A percentile compares a stretch with the other conserved stretches of the same genome.
Evolutionary conservation across 2,888 invertebrate genomes (phyloP).

Genomic region (Eristalinus aeneus): DNA sequence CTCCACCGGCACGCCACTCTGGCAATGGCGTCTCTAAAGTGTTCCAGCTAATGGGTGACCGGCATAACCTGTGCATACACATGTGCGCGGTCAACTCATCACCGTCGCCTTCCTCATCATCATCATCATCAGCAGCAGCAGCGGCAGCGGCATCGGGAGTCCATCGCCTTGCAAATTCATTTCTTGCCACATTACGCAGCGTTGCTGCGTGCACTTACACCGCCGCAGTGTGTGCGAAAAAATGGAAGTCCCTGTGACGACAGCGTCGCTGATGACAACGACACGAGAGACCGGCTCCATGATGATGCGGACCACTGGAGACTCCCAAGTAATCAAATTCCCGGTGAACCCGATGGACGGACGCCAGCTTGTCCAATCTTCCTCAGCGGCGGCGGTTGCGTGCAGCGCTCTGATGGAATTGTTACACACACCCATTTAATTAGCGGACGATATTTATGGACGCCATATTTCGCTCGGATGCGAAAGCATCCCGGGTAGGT

Average conservation of each 20-base stretch:
- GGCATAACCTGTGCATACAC: constrained; percentile 60
- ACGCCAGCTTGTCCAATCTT: constrained; percentile 42
- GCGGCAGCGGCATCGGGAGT: constrained; percentile 6
- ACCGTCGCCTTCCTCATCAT: constrained; percentile 46
- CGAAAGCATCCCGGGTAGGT: constrained; percentile 40
- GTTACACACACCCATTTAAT: constrained; percentile 71
- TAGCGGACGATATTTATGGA: constrained; percentile 69
- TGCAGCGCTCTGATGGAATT: constrained; percentile 66
- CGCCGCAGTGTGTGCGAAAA: constrained; percentile 43
- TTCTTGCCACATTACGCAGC: constrained; percentile 65
- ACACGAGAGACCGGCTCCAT: constrained; percentile 19
- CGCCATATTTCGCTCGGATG: constrained; percentile 49
- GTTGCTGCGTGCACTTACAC: constrained; percentile 46
- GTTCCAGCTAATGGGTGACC: constrained; percentile 70
- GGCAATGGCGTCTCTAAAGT: constrained; percentile 62
- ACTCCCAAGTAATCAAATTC: constrained; percentile 58
- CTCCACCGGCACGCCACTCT: neutral
- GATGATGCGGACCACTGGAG: constrained; percentile 6
- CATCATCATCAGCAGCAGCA: constrained; percentile 29
- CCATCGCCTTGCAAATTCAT: constrained; percentile 48
- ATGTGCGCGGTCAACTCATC: constrained; percentile 64
- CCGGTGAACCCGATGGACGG: constrained; percentile 54
- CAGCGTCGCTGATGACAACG: neutral
- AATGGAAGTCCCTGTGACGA: constrained; percentile 59
- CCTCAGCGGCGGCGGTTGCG: constrained; percentile 64